A percentile compares a stretch with the other conserved stretches of the same genome.
Conservation (phyloP, 2,113 vertebrate genomes). For the Dicentrarchus labrax region DNA sequence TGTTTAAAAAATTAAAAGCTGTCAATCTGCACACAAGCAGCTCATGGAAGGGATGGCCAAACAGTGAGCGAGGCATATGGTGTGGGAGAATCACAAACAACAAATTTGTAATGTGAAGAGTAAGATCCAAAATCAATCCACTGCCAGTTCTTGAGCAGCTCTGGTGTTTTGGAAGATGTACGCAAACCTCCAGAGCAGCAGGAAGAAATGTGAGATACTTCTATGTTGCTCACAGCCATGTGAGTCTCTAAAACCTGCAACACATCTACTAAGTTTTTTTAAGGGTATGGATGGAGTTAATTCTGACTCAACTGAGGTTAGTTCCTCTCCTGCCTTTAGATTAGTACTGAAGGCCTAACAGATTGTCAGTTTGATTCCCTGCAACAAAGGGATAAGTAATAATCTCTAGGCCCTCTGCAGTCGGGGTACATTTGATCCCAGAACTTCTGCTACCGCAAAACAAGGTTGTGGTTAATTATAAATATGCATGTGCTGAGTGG, state of each 20-base stretch:
- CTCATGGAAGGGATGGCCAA: not conserved
- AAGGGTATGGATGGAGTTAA: not conserved
- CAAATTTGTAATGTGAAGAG: not conserved
- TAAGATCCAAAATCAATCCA: not conserved
- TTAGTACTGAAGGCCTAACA: not conserved
- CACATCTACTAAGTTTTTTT: not conserved
- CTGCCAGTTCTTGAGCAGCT: not conserved
- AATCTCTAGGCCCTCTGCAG: not conserved
- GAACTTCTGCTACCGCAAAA: not conserved
- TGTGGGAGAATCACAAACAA: not conserved
- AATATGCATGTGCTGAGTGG: not conserved
- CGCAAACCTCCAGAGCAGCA: not conserved
- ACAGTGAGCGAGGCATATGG: not conserved
- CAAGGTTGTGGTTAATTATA: constrained; percentile 5
- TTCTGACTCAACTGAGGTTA: not conserved
- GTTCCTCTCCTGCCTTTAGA: not conserved
- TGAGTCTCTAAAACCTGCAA: constrained; percentile 8
- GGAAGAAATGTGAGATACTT: not conserved
- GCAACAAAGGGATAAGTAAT: not conserved
- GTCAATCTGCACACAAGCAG: not conserved
- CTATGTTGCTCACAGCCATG: not conserved
- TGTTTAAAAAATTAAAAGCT: constrained; percentile 14
- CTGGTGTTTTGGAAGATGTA: not conserved
- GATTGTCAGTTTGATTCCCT: constrained; percentile 11
- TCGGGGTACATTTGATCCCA: not conserved